Conservation (phyloP, 2,888 invertebrate genomes). For the Polyommatus iphigenia region DNA sequence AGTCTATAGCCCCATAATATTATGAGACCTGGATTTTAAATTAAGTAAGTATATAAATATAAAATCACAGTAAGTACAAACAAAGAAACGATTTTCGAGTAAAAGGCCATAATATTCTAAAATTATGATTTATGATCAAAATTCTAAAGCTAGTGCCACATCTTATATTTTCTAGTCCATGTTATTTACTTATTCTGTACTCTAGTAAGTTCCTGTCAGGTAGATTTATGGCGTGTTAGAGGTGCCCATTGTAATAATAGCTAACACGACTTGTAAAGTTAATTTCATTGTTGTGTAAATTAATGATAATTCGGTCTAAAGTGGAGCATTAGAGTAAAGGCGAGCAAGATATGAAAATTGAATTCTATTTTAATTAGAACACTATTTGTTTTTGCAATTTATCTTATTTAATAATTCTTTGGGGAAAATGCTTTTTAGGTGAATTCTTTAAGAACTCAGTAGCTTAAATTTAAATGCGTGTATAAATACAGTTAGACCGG, state of each 20-base stretch:
- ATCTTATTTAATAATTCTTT: too few species aligned
- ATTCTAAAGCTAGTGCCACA: not conserved
- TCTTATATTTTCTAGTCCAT: not conserved
- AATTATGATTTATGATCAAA: not conserved
- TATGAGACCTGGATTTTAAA: too few species aligned
- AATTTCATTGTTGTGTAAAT: slow-evolving; percentile 29
- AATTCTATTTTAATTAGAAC: not conserved
- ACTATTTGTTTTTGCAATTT: not conserved
- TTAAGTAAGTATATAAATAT: too few species aligned
- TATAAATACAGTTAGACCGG: too few species aligned
- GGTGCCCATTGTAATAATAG: slow-evolving; percentile 28
- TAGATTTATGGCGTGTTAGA: slow-evolving; percentile 27
- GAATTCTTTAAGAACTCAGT: too few species aligned
- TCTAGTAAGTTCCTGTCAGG: slow-evolving; percentile 18
- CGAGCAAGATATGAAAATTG: not conserved
- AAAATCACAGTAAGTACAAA: too few species aligned
- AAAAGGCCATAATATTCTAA: too few species aligned
- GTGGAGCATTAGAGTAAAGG: slow-evolving; percentile 10
- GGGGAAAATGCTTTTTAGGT: too few species aligned
- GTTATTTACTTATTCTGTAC: slow-evolving; percentile 12
- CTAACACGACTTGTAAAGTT: slow-evolving; percentile 29
- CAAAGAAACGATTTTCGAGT: too few species aligned
- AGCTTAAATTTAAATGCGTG: too few species aligned
- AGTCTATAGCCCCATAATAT: too few species aligned
- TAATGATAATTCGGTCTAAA: slow-evolving; percentile 27